Evolutionary conservation across 2,888 invertebrate species (phyloP), one percentile per base, ranked within the genome.

Genomic region (Dasysyrphus tricinctus): DNA sequence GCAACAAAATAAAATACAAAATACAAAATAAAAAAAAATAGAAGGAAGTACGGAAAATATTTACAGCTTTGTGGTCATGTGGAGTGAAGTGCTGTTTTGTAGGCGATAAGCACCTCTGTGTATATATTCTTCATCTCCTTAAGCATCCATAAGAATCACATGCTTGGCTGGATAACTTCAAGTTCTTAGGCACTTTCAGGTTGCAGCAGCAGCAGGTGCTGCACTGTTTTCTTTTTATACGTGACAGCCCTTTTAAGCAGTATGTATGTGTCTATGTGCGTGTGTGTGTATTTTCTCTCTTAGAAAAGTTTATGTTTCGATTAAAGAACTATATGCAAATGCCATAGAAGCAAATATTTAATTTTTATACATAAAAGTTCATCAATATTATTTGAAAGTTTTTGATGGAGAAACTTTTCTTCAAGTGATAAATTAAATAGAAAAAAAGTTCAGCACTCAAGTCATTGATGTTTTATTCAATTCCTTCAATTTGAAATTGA

Each of bases 41-140:
- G 1, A 6, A 51, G n/a, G 16, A 54, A 54, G 69, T 54, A 14
- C n/a, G 24, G 51, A 51, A 39, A 54, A 69, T 54, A 56, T 56
- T 37, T 47, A 24, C 67, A 79, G 65, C 63, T 72, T 39, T 63
- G 61, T 63, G 79, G 56, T 65, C 47, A 65, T 65, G 47, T 57
- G 37, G 42, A 56, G 63, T 51, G 42, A 51, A 69, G 37, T 51
- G 51, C 11, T 65, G 63, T 32, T 49, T 49, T 57, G 37, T 29
- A 42, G 57, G 49, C 37, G 70, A 70, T 72, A 63, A 63, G 54
- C 63, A 72, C 63, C 63, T 72, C 6, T 19, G 44, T 65, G 54
- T 65, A 51, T n/a, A 39, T 47, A 3, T 34, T 67, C 19, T 24
- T 37, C 7, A 47, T 67, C 6, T 54, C 14, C 51, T 29, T 47